phyloP scores from a whole-genome alignment of 2,888 invertebrate species.

The Lithosia quadra region DNA sequence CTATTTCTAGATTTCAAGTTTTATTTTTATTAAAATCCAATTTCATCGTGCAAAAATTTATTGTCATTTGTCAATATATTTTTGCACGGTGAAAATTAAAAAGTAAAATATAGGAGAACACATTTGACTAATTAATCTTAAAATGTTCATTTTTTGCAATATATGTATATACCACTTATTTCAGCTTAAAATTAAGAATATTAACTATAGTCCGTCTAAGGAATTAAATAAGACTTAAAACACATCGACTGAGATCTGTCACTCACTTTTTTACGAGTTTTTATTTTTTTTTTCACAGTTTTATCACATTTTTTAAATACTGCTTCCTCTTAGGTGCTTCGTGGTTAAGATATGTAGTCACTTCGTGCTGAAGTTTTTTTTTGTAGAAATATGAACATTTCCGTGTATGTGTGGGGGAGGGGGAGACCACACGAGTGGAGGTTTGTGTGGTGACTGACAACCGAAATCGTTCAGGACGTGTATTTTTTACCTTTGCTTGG shows the following conservation, averaged over 20 bases:
- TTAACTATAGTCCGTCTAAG: conserved; percentile 69
- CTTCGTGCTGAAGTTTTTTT: conserved; percentile 40
- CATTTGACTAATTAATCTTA: conserved; percentile 64
- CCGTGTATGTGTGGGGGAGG: conserved; percentile 48
- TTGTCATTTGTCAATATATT: conserved; percentile 31
- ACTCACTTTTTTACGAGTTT: conserved; percentile 80
- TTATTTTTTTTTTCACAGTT: conserved; percentile 77
- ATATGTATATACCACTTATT: conserved; percentile 53
- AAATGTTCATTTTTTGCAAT: conserved; percentile 42
- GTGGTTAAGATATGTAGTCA: conserved; percentile 58
- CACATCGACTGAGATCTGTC: conserved; percentile 84
- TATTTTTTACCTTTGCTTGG: conserved; percentile 74
- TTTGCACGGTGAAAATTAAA: conserved; percentile 30
- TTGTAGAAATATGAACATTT: conserved; percentile 53
- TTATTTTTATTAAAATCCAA: conserved; percentile 50
- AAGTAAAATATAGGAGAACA: conserved; percentile 57
- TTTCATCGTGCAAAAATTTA: conserved; percentile 44
- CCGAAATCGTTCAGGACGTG: conserved; percentile 77
- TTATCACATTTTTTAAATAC: conserved; percentile 84
- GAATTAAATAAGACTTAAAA: conserved; percentile 75
- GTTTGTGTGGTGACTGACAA: conserved; percentile 67
- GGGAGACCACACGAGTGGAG: conserved; percentile 67
- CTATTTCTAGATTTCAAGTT: conserved; percentile 61
- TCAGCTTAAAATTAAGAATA: conserved; percentile 58
- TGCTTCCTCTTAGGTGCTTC: conserved; percentile 70